Conservation (phyloP, 2,113 vertebrate genomes). For the Callocephalon fimbriatum region DNA sequence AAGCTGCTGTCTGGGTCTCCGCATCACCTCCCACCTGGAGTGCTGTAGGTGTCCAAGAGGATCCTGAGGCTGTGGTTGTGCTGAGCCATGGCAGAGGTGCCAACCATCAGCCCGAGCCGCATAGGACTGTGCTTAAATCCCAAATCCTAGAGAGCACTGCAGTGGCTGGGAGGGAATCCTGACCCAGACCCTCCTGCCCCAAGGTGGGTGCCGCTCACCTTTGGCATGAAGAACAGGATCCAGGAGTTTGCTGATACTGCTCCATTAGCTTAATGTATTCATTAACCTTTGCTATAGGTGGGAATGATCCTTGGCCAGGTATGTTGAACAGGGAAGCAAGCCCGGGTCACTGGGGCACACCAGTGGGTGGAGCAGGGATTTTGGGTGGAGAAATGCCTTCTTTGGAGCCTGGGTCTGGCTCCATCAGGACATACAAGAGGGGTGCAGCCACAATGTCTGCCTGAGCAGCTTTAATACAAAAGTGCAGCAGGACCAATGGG, state of each 20-base stretch:
- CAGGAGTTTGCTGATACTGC: neutral
- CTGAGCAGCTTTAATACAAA: neutral
- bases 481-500: neutral
- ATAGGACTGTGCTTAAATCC: neutral
- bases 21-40: accelerated
- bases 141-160: neutral
- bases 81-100: accelerated
- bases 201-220: neutral
- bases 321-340: accelerated
- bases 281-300: neutral
- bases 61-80: accelerated
- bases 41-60: accelerated
- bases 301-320: neutral
- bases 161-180: neutral
- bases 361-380: neutral
- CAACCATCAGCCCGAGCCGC: neutral
- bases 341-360: neutral
- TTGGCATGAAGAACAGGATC: neutral
- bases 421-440: neutral
- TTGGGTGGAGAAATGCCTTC: neutral
- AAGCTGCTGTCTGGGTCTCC: neutral
- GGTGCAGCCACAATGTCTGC: accelerated
- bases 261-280: neutral
- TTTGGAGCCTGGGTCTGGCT: neutral
- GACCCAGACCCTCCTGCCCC: accelerated